Conservation (phyloP, 2,113 vertebrate species). For the Ia io region DNA sequence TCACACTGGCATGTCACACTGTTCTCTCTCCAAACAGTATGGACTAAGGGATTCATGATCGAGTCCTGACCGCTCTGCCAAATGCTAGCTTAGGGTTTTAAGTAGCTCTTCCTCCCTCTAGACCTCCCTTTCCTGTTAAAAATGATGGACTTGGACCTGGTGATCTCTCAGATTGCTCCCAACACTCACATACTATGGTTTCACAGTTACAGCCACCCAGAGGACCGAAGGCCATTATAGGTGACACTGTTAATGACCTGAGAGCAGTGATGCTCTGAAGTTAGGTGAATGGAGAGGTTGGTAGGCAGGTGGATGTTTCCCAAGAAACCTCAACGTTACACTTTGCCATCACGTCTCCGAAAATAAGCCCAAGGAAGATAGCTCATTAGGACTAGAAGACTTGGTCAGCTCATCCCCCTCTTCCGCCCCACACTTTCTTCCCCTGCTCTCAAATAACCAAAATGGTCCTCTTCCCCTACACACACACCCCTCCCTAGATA, state of each 20-base stretch:
- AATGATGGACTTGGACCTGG: background rate
- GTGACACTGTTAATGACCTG: background rate
- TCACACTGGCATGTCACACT: no score
- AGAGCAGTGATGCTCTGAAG: background rate
- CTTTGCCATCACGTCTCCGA: background rate
- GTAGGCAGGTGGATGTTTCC: background rate
- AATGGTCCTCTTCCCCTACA: background rate
- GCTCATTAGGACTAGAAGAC: background rate
- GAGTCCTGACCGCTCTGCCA: background rate
- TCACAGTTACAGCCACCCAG: background rate
- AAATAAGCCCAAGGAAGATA: background rate
- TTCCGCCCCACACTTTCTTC: background rate
- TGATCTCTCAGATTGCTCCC: background rate
- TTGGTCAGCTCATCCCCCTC: background rate
- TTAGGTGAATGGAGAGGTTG: no score
- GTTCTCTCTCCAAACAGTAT: background rate
- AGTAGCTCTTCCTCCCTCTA: background rate
- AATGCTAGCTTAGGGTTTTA: background rate
- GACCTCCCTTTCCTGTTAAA: background rate
- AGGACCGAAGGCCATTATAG: background rate
- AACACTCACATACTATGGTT: background rate
- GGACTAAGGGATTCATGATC: background rate
- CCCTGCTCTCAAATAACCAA: background rate
- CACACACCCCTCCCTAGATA: background rate
- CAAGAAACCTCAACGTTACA: background rate